Evolutionary conservation across 2,888 invertebrate species (phyloP), one percentile per base, ranked within the genome.

Genomic region (Teleogryllus oceanicus): DNA sequence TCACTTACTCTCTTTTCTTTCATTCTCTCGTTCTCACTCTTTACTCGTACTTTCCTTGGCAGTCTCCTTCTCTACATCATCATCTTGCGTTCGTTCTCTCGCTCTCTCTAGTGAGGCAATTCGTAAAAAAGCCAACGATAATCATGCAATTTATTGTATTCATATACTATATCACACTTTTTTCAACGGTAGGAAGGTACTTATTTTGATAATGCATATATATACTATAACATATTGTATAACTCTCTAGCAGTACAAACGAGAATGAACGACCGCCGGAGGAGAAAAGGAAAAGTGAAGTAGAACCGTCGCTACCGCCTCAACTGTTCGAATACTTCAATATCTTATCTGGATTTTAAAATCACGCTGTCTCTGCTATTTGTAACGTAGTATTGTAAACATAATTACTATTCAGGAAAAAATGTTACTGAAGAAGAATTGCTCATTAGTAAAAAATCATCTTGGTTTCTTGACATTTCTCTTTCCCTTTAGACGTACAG

Each of bases 191-290:
- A 62, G 62, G 62, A 62, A 13, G 62, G 62, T 62, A 62, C 62
- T 62, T 62, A 62, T 62, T 62, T 62, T 62, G 62, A 62, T 62
- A 62, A 62, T 18, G n/a, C 62, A 62, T 62, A 62, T 62, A 62
- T 62, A 37, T 37, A 37, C 37, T 37, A 37, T 37, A 37, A 37
- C 37, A 37, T 37, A 62, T n/a, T 62, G 62, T 62, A 62, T n/a
- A n/a, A 62, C 16, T 62, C 13, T 62, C n/a, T 62, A 62, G 62
- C 13, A 62, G 62, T 62, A 62, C 62, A 62, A 62, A 62, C 13
- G 62, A n/a, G n/a, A 62, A 62, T 62, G n/a, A 62, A 0, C 62
- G 62, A 62, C 62, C 62, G 62, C 8, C 16, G 62, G 62, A 5
- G 62, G 16, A 18, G 62, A 18, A n/a, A 13, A n/a, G 10, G 24